Evolutionary conservation across 2,113 vertebrate species (phyloP).

Genomic region (Gymnocephalus cernua): DNA sequence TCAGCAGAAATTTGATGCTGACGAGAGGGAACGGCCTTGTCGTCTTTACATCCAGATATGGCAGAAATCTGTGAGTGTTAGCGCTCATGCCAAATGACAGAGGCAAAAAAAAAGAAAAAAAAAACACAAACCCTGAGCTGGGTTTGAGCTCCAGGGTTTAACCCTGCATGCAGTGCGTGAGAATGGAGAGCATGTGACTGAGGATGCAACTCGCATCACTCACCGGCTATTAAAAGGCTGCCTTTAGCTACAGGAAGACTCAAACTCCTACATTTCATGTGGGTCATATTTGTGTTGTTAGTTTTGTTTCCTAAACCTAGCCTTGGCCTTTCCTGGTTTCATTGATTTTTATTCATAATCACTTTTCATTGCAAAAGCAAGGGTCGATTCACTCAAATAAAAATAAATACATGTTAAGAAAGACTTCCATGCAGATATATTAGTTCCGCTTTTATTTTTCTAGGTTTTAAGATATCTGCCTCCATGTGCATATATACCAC

Average conservation of each 20-base stretch:
- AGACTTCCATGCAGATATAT: neutral
- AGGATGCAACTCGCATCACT: neutral
- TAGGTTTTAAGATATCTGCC: too few relatives aligned
- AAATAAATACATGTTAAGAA: neutral
- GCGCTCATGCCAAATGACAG: slow-evolving; percentile 24
- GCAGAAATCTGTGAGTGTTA: slow-evolving; percentile 15
- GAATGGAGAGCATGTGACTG: neutral
- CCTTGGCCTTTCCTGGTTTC: neutral
- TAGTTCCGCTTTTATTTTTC: neutral
- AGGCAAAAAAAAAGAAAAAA: neutral
- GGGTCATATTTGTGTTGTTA: neutral
- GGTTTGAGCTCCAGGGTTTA: neutral
- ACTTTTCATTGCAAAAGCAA: neutral
- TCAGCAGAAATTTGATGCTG: slow-evolving; percentile 21
- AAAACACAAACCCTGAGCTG: neutral
- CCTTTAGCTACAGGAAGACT: neutral
- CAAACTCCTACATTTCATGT: neutral
- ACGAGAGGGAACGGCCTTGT: slow-evolving; percentile 19
- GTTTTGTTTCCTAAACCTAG: neutral
- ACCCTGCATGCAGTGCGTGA: slow-evolving; percentile 5
- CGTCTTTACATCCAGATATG: slow-evolving; percentile 26
- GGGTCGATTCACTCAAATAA: neutral
- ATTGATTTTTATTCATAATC: neutral
- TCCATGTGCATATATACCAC: neutral
- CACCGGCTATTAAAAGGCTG: neutral